phyloP scores from a whole-genome alignment of 2,888 invertebrate species.

The Ecliptopera silaceata region DNA sequence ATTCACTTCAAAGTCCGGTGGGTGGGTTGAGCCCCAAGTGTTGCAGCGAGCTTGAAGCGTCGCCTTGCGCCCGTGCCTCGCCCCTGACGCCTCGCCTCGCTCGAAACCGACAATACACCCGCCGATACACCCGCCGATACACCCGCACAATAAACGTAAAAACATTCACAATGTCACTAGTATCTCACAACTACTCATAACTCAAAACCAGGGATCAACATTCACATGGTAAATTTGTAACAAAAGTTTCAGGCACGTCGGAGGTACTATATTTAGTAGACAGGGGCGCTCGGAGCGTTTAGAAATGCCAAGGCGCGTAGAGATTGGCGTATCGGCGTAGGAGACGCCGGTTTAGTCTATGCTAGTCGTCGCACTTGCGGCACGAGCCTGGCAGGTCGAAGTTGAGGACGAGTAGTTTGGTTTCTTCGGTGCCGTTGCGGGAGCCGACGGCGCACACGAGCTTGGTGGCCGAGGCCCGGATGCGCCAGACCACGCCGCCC shows the following conservation, averaged over 20 bases:
- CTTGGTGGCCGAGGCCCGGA: slow-evolving; percentile 96
- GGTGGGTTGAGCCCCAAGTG: slow-evolving; percentile 34
- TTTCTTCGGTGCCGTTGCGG: slow-evolving; percentile 99
- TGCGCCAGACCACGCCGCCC: slow-evolving; percentile 99
- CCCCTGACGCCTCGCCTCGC: background rate
- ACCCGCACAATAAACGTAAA: background rate
- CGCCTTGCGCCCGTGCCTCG: background rate
- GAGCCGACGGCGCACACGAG: slow-evolving; percentile 99
- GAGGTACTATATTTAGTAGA: slow-evolving; percentile 6
- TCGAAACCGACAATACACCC: background rate
- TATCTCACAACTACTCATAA: slow-evolving; percentile 1
- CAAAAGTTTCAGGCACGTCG: slow-evolving; percentile 12
- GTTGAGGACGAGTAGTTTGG: slow-evolving; percentile 97
- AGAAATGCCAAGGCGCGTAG: slow-evolving; percentile 76
- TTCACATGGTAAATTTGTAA: background rate
- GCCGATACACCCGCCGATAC: background rate
- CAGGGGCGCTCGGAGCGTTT: slow-evolving; percentile 28
- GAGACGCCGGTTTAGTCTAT: slow-evolving; percentile 75
- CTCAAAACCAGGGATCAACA: background rate
- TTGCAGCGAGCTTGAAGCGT: background rate
- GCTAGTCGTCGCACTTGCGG: slow-evolving; percentile 82
- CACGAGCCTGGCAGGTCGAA: slow-evolving; percentile 94
- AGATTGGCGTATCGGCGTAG: slow-evolving; percentile 74
- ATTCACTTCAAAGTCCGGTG: slow-evolving; percentile 46
- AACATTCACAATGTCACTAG: slow-evolving; percentile 7